A percentile compares a stretch with the other conserved stretches of the same genome.
phyloP scores from a whole-genome alignment of 2,888 invertebrate genomes.

The Xestoiulus laeticollis region DNA sequence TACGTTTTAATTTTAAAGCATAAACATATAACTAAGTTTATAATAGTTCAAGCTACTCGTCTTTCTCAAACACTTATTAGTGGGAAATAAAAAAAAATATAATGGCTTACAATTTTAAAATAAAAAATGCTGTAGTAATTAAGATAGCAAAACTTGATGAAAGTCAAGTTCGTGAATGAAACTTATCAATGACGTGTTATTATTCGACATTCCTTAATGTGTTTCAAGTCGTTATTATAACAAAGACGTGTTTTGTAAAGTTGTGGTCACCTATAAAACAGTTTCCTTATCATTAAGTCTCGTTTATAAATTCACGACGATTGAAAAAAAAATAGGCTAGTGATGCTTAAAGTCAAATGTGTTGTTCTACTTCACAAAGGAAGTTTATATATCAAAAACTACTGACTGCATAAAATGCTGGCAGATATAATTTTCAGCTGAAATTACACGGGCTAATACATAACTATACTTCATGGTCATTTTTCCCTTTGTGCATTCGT shows the following conservation, averaged over 20 bases:
- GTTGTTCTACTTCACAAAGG: background rate
- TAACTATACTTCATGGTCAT: too few relatives aligned
- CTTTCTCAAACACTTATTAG: background rate
- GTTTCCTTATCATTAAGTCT: background rate
- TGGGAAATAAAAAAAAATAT: background rate
- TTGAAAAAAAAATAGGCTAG: background rate
- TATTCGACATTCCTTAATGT: background rate
- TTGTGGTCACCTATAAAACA: background rate
- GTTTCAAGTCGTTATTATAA: background rate
- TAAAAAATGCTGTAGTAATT: background rate
- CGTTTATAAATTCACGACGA: background rate
- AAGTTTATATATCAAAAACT: background rate
- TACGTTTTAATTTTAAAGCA: background rate
- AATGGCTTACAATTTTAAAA: background rate
- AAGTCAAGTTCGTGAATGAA: background rate
- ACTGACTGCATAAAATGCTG: too few relatives aligned
- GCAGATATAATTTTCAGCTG: background rate
- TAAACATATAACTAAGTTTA: background rate
- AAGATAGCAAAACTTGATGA: background rate
- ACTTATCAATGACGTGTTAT: background rate
- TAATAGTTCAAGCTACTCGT: background rate
- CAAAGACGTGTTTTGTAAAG: background rate
- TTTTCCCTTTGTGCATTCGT: background rate
- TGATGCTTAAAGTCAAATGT: background rate
- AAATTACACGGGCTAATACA: background rate